phyloP scores from a whole-genome alignment of 2,888 invertebrate genomes.

The Thysanoteuthis rhombus region DNA sequence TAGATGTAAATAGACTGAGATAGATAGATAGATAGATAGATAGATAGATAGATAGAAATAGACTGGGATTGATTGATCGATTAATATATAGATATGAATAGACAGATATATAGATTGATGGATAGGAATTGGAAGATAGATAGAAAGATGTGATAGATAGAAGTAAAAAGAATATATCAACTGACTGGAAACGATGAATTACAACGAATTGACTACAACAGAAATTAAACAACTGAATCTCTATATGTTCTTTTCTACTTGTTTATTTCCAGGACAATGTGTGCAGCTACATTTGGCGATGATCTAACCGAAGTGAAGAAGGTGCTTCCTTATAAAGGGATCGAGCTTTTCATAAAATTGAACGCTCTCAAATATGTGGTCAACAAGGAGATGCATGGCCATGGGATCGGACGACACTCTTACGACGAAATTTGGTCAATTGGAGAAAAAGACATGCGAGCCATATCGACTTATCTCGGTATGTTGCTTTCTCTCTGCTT shows the following conservation, averaged over 20 bases:
- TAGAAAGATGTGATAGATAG: too few relatives aligned
- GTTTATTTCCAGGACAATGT: constrained; percentile 57
- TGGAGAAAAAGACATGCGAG: constrained; percentile 61
- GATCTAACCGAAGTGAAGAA: constrained; percentile 44
- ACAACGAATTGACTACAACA: too few relatives aligned
- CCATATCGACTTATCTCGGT: constrained; percentile 65
- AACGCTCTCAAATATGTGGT: constrained; percentile 46
- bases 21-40: too few relatives aligned
- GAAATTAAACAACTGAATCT: too few relatives aligned
- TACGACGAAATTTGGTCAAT: constrained; percentile 62
- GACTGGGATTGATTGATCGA: too few relatives aligned
- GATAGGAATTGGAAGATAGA: background rate
- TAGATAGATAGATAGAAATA: too few relatives aligned
- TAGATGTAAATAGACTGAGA: too few relatives aligned
- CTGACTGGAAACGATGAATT: too few relatives aligned
- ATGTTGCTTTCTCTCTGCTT: constrained; percentile 35
- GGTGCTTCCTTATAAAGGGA: constrained; percentile 41
- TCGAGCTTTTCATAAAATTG: constrained; percentile 51
- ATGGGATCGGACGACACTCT: constrained; percentile 67
- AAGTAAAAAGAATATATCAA: too few relatives aligned
- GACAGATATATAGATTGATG: too few relatives aligned
- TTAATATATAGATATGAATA: too few relatives aligned
- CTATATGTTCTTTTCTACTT: background rate
- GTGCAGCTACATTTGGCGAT: constrained; percentile 55
- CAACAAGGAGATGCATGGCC: constrained; percentile 58